Evolutionary conservation across 1,140 invertebrate genomes (phyloP), one percentile per base, ranked within the genome.

Genomic region (Cephus cinctus): DNA sequence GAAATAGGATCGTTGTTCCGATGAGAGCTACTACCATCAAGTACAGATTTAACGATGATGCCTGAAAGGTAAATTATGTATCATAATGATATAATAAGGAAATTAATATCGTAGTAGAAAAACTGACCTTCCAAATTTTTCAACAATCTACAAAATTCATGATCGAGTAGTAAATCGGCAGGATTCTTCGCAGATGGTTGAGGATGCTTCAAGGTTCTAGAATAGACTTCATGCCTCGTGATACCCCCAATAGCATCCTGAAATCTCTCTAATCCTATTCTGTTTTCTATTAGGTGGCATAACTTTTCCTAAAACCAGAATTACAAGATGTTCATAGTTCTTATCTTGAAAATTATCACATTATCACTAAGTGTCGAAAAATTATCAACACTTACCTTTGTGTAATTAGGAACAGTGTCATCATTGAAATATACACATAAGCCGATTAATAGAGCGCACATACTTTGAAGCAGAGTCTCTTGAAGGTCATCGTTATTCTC

Each of bases 401-500:
- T 86, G 67, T 90, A 94, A 53, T 82, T 84, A 22, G 84, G 76
- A 16, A 92, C 86, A 2, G 86, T 86, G 59, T 96, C 87, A 64
- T 98, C 91, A 73, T 98, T 98, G 73, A 90, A 96, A 51, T 91
- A 82, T 36, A 98, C 84, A 70, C 94, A 96, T 34, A 98, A 80
- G 2, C 94, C 96, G 57, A 99, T 85, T 4, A 98, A 78, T 69
- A 98, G 94, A 2, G 97, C 94, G 72, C 94, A 95, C 46, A 98
- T 78, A 36, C 95, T 95, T 71, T 78, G 76, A 41, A 77, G 55
- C 19, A 77, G 57, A 43, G 61, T 71, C 56, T 77, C 78, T 59
- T 93, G 87, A 12, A 97, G 79, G 34, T 98, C 76, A 55, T 88
- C 86, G 22, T 69, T 74, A 51, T 69, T 73, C 42, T 75, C 73